These are phyloP conservation scores for Syngnathus typhle DNA, from an alignment of 2,113 vertebrate genomes.

Conservation along the genomic window DNA sequence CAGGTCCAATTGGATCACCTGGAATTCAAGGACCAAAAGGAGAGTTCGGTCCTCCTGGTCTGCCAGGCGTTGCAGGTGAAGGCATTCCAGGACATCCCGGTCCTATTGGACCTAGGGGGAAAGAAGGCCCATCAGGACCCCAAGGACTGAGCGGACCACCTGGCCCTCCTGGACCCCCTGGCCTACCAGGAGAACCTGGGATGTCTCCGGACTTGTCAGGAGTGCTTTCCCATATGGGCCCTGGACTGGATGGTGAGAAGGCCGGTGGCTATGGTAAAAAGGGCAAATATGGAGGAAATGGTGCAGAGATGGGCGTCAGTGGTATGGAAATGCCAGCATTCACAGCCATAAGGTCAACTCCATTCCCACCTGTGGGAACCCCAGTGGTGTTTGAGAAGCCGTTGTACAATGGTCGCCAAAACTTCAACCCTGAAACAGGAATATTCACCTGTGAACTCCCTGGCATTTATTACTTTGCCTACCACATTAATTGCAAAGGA, in stretches of 20 bases:
- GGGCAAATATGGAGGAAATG: constrained; percentile 70
- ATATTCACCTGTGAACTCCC: constrained; percentile 94
- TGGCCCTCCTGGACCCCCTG: constrained; percentile 85
- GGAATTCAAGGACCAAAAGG: constrained; percentile 84
- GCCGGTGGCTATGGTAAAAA: constrained; percentile 78
- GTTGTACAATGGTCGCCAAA: constrained; percentile 93
- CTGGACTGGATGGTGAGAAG: constrained; percentile 78
- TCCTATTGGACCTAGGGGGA: constrained; percentile 80
- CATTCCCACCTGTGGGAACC: constrained; percentile 86
- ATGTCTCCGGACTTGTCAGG: constrained; percentile 77
- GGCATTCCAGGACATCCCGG: constrained; percentile 79
- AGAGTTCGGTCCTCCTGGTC: constrained; percentile 78
- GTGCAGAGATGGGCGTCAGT: constrained; percentile 62
- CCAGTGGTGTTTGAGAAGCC: constrained; percentile 92
- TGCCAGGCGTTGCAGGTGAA: constrained; percentile 75
- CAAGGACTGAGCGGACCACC: constrained; percentile 80
- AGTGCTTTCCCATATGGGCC: constrained; percentile 86
- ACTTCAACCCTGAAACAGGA: constrained; percentile 91
- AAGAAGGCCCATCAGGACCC: constrained; percentile 73
- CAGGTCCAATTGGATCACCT: constrained; percentile 81
- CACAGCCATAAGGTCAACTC: constrained; percentile 82
- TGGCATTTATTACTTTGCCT: constrained; percentile 95
- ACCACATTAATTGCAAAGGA: constrained; percentile 96
- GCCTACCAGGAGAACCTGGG: constrained; percentile 75
- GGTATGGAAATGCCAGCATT: constrained; percentile 93